Percentiles rank a stretch among this genome's conserved stretches.
Evolutionary conservation across 2,888 invertebrate genomes (phyloP).

Genomic region (Invenusta paracnida): DNA sequence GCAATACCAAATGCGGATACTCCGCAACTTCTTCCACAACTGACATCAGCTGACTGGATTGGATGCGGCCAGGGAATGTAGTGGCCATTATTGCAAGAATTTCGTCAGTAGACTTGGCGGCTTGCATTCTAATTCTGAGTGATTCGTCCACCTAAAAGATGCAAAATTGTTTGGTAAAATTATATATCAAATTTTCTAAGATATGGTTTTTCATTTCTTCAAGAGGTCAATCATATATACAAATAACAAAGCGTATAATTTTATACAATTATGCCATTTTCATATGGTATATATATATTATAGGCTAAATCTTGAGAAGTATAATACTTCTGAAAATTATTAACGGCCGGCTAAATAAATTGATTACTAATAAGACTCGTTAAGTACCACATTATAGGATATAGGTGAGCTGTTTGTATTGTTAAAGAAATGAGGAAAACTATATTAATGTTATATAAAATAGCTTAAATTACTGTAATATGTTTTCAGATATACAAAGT

Average conservation of each 20-base stretch:
- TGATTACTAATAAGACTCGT: background rate
- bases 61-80: background rate
- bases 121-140: background rate
- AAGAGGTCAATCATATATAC: background rate
- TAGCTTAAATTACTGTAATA: too few species aligned
- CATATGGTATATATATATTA: background rate
- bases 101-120: background rate
- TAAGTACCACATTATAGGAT: background rate
- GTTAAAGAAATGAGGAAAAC: background rate
- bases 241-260: background rate
- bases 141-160: background rate
- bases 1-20: background rate
- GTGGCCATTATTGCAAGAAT: background rate
- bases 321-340: background rate
- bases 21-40: background rate
- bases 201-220: background rate
- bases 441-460: too few species aligned
- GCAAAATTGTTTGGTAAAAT: background rate
- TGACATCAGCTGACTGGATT: background rate
- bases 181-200: background rate
- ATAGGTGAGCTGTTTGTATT: background rate
- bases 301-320: too few species aligned
- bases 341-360: background rate
- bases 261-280: background rate
- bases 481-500: too few species aligned